Evolutionary conservation across 2,888 invertebrate species (phyloP).

Genomic region (Embidobia sp.): DNA sequence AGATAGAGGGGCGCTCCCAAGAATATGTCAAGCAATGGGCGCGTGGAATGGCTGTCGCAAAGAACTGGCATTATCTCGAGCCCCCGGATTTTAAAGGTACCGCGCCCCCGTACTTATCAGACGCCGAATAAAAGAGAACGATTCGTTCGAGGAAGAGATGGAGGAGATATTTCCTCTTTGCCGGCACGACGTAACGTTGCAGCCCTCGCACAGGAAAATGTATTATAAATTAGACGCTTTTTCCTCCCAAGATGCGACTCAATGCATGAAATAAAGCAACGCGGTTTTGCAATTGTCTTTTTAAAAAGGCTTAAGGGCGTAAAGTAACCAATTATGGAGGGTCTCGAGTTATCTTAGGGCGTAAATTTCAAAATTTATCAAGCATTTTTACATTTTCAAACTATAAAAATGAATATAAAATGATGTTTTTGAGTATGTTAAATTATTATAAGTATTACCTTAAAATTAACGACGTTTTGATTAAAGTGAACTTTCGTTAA

Average conservation of each 20-base stretch:
- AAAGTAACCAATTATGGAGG: conserved; percentile 4
- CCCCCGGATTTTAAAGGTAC: conserved; percentile 56
- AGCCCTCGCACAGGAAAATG: conserved; percentile 29
- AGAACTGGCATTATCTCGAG: conserved; percentile 60
- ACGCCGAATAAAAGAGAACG: conserved; percentile 38
- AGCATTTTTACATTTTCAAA: too few relatives aligned
- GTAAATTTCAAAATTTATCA: too few relatives aligned
- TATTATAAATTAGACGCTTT: conserved; percentile 48
- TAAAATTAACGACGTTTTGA: too few relatives aligned
- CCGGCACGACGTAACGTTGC: conserved; percentile 11
- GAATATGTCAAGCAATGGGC: conserved; percentile 23
- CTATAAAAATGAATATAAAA: too few relatives aligned
- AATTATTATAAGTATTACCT: too few relatives aligned
- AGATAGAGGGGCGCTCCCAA: not conserved
- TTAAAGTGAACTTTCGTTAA: too few relatives aligned
- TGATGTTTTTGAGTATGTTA: too few relatives aligned
- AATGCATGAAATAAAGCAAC: conserved; percentile 15
- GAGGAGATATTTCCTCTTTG: conserved; percentile 10
- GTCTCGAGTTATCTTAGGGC: too few relatives aligned
- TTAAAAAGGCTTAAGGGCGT: conserved; percentile 9
- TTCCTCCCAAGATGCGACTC: conserved; percentile 7
- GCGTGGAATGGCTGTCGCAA: conserved; percentile 48
- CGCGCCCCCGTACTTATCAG: conserved; percentile 14
- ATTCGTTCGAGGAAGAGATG: conserved; percentile 25
- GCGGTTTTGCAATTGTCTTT: conserved; percentile 5